A percentile compares a stretch with the other conserved stretches of the same genome.
Conservation (phyloP, 2,888 invertebrate species). For the Ectobius pallidus region DNA sequence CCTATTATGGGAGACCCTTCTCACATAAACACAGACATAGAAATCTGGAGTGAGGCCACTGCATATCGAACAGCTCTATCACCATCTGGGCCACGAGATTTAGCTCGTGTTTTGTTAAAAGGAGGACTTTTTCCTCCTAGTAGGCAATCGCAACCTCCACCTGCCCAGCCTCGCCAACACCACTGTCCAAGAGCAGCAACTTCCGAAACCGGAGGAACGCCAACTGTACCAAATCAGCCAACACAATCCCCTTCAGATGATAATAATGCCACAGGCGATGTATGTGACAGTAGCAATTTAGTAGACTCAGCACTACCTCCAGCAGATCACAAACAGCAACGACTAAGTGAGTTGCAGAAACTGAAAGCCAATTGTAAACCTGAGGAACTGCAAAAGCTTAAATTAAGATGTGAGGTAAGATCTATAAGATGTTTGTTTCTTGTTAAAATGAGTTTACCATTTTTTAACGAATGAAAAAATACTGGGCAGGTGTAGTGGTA, state of each 20-base stretch:
- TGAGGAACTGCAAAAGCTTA: constrained; percentile 76
- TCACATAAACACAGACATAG: constrained; percentile 74
- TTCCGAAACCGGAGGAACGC: constrained; percentile 51
- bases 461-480: too few relatives aligned
- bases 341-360: constrained; percentile 71
- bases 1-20: constrained; percentile 54
- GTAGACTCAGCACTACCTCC: constrained; percentile 74
- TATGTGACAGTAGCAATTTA: constrained; percentile 51
- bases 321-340: constrained; percentile 68
- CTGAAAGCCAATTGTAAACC: constrained; percentile 81
- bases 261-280: constrained; percentile 48
- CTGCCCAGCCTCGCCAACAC: constrained; percentile 43
- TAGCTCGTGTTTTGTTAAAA: constrained; percentile 56
- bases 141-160: constrained; percentile 26
- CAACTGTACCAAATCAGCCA: neutral
- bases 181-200: constrained; percentile 52
- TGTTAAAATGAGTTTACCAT: too few relatives aligned
- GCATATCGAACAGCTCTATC: constrained; percentile 69
- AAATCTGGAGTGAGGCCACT: constrained; percentile 82
- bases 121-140: constrained; percentile 36
- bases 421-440: too few relatives aligned
- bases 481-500: too few relatives aligned
- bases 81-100: constrained; percentile 56
- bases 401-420: constrained; percentile 67
- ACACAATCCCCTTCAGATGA: constrained; percentile 29